Evolutionary conservation across 2,888 invertebrate species (phyloP), one percentile per base, ranked within the genome.

Genomic region (Sycophila texana): DNA sequence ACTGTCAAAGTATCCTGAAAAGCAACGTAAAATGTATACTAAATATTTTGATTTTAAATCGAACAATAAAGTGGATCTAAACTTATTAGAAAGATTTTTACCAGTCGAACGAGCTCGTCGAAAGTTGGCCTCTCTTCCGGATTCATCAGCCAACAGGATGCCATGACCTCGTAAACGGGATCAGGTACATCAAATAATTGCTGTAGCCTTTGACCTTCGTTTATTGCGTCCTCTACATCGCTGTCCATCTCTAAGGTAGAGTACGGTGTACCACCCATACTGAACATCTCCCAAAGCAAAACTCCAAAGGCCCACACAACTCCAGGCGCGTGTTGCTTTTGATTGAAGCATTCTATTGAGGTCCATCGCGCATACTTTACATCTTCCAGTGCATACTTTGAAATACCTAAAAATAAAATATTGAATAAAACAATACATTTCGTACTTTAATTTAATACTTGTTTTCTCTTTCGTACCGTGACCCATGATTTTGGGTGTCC

Each of bases 241-340:
- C 95, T 93, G 13, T 94, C 93, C 79, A 92, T 94, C 4, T 91
- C 90, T n/a, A 95, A 92, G 84, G 94, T 93, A 1, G 94, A 92
- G 87, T 95, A 96, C 0, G 95, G 95, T 0, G 97, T 97, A 0
- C 94, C 96, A 55, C 95, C 96, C 86, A 97, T 91, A 4, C 95
- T 94, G 83, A 95, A 92, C 80, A 95, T 94, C 90, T 97, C 97
- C 97, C 97, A 97, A 81, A 96, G 91, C 14, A 96, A 88, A 80
- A 96, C 94, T 0, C 95, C 96, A 89, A 94, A 96, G 0, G 96
- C 95, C 97, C 97, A 97, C 5, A 96, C 93, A 86, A 96, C 96
- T 74, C 95, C 95, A 85, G 95, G 94, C n/a, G 94, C 93, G 83
- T 93, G 94, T 68, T 94, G 93, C 71, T 93, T 94, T 84, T 94